phyloP scores from a whole-genome alignment of 1,140 invertebrate species.

The Lethocerus indicus region DNA sequence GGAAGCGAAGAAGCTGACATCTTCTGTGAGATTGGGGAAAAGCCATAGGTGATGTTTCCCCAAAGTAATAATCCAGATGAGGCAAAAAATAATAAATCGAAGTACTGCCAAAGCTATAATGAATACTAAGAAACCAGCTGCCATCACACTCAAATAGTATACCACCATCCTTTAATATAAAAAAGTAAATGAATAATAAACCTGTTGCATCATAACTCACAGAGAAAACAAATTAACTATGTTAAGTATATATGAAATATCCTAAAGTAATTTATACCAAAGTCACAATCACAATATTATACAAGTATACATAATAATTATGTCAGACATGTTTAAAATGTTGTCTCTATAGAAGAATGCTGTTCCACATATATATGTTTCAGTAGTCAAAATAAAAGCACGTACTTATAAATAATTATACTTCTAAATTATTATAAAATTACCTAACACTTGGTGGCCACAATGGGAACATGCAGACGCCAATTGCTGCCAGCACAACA shows the following conservation, averaged over 20 bases:
- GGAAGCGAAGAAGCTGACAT: constrained; percentile 96
- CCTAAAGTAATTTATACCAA: too few relatives aligned
- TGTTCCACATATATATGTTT: too few relatives aligned
- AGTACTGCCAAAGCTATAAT: constrained; percentile 80
- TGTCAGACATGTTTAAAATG: too few relatives aligned
- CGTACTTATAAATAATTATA: background rate
- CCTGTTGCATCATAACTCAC: too few relatives aligned
- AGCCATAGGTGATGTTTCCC: constrained; percentile 93
- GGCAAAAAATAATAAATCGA: constrained; percentile 77
- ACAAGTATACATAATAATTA: too few relatives aligned
- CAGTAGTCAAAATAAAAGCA: background rate
- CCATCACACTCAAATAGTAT: constrained; percentile 90
- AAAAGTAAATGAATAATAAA: too few relatives aligned
- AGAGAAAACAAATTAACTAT: too few relatives aligned
- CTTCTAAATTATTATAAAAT: constrained; percentile 7
- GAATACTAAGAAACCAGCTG: constrained; percentile 83
- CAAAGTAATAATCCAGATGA: constrained; percentile 76
- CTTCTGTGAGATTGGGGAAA: constrained; percentile 93
- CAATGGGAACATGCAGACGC: constrained; percentile 92
- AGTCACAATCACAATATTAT: too few relatives aligned
- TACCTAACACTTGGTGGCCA: constrained; percentile 86
- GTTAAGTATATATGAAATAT: too few relatives aligned
- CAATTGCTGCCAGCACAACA: constrained; percentile 82
- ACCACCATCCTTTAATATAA: constrained; percentile 71
- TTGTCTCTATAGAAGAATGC: too few relatives aligned